Evolutionary conservation across 2,113 vertebrate genomes (phyloP).

Genomic region (Ictalurus punctatus): DNA sequence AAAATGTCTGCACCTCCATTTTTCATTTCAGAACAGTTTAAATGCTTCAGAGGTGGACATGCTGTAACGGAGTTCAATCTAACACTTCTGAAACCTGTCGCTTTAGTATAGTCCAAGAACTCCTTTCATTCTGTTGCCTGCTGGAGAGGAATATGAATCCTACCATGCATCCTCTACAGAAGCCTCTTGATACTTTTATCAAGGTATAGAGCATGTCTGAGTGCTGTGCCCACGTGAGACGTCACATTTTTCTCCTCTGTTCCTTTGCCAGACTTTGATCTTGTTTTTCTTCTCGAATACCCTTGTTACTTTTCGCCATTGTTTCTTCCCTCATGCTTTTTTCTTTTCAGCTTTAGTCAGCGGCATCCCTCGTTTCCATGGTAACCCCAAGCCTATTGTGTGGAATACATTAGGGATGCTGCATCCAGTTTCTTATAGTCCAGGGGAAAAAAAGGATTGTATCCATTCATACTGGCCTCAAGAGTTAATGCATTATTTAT

Average conservation of each 20-base stretch:
- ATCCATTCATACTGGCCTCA: slow-evolving; percentile 5
- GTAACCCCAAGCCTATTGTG: slow-evolving; percentile 17
- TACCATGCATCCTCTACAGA: not conserved
- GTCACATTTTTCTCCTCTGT: not conserved
- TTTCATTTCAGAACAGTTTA: not conserved
- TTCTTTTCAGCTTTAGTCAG: slow-evolving; percentile 36
- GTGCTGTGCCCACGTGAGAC: not conserved
- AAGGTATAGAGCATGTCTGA: not conserved
- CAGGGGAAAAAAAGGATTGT: not conserved
- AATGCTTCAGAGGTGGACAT: not conserved
- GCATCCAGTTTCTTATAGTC: slow-evolving; percentile 8
- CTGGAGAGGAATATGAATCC: not conserved
- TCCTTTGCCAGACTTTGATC: slow-evolving; percentile 15
- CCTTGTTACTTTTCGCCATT: not conserved
- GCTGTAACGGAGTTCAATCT: not conserved
- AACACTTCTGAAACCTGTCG: slow-evolving; percentile 7
- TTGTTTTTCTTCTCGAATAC: not conserved
- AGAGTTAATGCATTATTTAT: slow-evolving; percentile 18
- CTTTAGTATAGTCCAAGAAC: not conserved
- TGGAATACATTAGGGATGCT: slow-evolving; percentile 12
- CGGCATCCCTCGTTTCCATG: slow-evolving; percentile 25
- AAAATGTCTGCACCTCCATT: not conserved
- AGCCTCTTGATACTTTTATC: slow-evolving; percentile 2
- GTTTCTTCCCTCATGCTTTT: not conserved
- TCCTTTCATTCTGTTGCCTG: not conserved